Percentiles rank a stretch among this genome's conserved stretches.
Conservation (phyloP, 2,113 vertebrate species). For the Rhagologus leucostigma region DNA sequence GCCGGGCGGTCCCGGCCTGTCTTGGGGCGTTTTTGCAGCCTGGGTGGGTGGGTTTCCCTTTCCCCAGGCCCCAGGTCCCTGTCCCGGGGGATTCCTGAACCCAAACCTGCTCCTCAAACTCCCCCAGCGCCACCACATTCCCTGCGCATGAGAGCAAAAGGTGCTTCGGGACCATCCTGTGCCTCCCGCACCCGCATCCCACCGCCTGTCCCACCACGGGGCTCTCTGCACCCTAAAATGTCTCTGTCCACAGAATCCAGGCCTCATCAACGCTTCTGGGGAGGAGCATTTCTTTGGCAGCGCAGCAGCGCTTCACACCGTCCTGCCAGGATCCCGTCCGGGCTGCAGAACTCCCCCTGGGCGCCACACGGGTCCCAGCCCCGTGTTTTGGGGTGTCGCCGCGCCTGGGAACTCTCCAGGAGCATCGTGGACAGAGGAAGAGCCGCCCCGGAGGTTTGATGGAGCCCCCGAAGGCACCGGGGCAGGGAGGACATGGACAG, state of each 20-base stretch:
- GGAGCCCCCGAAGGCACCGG: fast-evolving
- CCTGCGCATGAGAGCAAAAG: neutral
- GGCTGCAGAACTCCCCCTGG: neutral
- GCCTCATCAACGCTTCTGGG: neutral
- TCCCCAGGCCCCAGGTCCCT: neutral
- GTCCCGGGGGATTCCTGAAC: fast-evolving
- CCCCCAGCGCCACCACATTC: fast-evolving
- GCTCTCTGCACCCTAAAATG: neutral
- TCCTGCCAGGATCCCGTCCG: fast-evolving
- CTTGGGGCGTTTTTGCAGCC: fast-evolving
- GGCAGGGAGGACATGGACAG: neutral
- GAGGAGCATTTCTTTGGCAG: fast-evolving
- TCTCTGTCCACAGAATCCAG: neutral
- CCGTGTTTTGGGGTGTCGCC: neutral
- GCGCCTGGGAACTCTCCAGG: neutral
- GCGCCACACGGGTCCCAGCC: neutral
- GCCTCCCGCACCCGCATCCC: neutral
- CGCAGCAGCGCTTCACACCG: fast-evolving
- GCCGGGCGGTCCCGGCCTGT: fast-evolving
- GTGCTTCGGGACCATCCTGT: fast-evolving
- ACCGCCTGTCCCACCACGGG: neutral
- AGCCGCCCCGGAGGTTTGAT: neutral
- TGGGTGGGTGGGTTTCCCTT: fast-evolving
- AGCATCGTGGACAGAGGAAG: neutral
- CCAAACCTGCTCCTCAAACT: neutral